Evolutionary conservation across 2,888 invertebrate genomes (phyloP), one percentile per base, ranked within the genome.

Genomic region (Plebejus argus): DNA sequence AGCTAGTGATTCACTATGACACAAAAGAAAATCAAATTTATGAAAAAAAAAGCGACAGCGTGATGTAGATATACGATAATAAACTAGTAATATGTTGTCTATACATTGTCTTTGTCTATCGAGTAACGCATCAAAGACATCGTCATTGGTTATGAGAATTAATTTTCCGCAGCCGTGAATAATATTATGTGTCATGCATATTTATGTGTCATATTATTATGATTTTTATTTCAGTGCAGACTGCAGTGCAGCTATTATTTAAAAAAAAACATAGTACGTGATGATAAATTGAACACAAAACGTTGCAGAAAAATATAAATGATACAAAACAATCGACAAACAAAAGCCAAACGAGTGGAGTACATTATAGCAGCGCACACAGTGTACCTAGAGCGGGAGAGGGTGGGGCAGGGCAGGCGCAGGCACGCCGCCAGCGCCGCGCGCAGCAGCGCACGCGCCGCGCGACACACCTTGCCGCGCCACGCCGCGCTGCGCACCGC

Each of bases 401-500:
- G 86, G 92, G 93, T 94, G 88, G 89, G 88, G 81, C 94, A 93
- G 15, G 90, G 88, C 85, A 93, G 89, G 76, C 90, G 92, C 78
- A 94, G 87, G 87, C 94, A 94, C 81, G 89, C 86, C 58, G 91
- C 87, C 77, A 94, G 83, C 20, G 89, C 89, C 7, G 93, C 92
- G 1, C 91, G 90, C 53, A 93, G 87, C 77, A 93, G 80, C 72
- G 91, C 89, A 1, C 91, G 88, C 83, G 88, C 90, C 79, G 85
- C 83, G 76, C 86, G 83, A 61, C 89, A 85, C 86, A 91, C 78
- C 85, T 90, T 90, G 82, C 86, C 86, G 84, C 58, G 53, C n/a
- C 70, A 35, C 58, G 53, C 39, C 58, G 76, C 28, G 76, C 66
- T 71, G 53, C 45, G 70, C 56, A 53, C 72, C 72, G 28, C 39